Base-by-base conservation (phyloP, 2,113 vertebrate species). In the Mirza zaza region DNA sequence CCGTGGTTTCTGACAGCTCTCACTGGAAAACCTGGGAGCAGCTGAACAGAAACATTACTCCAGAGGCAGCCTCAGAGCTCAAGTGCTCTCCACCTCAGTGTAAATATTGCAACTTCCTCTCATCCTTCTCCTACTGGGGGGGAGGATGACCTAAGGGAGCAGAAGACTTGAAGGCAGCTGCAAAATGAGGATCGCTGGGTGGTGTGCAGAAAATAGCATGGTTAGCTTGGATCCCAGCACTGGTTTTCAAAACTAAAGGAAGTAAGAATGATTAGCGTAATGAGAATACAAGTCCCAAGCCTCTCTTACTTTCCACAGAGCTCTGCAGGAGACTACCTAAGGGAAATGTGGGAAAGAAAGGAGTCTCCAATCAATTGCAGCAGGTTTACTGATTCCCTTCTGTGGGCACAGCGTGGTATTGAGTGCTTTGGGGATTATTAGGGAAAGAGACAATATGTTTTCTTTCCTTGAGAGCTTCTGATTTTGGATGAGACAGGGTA, bases 51-150 rank as follows among this genome's bases (percentile, higher is more conserved):
- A 91, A 57, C 11, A 32, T 18, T 42, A 52, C 65, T 65, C 48
- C 34, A 42, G 55, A 73, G 57, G 80, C 82, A 92, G 92, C 42
- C 65, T 61, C 0, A 0, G n/a, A 71, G 52, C 63, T 86, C 52
- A 36, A 90, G 42, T 34, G 32, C 67, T 70, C 59, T 96, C 77
- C 27, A 61, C 20, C 48, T 57, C 61, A 61, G 63, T 25, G 18
- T 92, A 96, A 98, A 97, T 42, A 96, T 2, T 82, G 13, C 36
- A 45, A 36, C 63, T 96, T 95, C 63, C 94, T 96, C 68, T 91
- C 50, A 17, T 27, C 63, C 52, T 82, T 75, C 32, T 73, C 36
- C n/a, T 23, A 0, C 29, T 83, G 11, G 4, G 3, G 3, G 34
- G 27, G 21, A 81, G 63, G 63, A 34, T 12, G 55, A 90, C 79